These are phyloP conservation scores for Zygaena filipendulae DNA, from an alignment of 2,888 invertebrate species.

Conservation along the genomic window DNA sequence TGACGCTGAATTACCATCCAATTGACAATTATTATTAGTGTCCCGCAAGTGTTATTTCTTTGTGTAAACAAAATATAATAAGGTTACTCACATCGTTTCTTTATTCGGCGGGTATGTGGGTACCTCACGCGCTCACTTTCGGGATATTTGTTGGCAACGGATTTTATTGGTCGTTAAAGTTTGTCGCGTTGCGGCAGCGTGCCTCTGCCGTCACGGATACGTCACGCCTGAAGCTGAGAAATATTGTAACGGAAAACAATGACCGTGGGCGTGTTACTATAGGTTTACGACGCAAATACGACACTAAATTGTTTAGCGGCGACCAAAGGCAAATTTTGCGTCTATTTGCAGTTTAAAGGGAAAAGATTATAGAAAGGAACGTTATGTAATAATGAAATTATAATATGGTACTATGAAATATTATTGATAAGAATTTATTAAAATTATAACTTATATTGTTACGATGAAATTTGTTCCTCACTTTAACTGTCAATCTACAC, in stretches of 20 bases:
- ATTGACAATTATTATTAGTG: too few relatives aligned
- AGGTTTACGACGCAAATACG: constrained; percentile 27
- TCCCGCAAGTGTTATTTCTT: too few relatives aligned
- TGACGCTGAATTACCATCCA: too few relatives aligned
- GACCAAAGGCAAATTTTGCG: constrained; percentile 10
- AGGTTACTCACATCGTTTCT: constrained; percentile 8
- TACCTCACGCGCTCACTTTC: constrained; percentile 19
- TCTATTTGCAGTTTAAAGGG: constrained; percentile 3
- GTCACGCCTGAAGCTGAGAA: constrained; percentile 27
- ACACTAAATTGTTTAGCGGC: constrained; percentile 3
- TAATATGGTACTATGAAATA: too few relatives aligned
- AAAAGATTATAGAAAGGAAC: too few relatives aligned
- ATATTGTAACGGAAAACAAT: constrained; percentile 42
- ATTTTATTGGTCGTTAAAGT: constrained; percentile 43
- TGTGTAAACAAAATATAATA: too few relatives aligned
- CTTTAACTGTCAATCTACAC: too few relatives aligned
- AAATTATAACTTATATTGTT: too few relatives aligned
- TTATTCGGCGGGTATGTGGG: constrained; percentile 12
- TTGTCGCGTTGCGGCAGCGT: constrained; percentile 24
- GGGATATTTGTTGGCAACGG: constrained; percentile 33
- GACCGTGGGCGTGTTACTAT: constrained; percentile 28
- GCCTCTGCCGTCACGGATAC: constrained; percentile 33
- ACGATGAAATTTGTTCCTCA: too few relatives aligned
- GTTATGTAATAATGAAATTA: too few relatives aligned
- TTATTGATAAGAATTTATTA: too few relatives aligned